These are phyloP conservation scores for Aramus guarauna DNA, from an alignment of 2,113 vertebrate genomes.

Conservation along the genomic window DNA sequence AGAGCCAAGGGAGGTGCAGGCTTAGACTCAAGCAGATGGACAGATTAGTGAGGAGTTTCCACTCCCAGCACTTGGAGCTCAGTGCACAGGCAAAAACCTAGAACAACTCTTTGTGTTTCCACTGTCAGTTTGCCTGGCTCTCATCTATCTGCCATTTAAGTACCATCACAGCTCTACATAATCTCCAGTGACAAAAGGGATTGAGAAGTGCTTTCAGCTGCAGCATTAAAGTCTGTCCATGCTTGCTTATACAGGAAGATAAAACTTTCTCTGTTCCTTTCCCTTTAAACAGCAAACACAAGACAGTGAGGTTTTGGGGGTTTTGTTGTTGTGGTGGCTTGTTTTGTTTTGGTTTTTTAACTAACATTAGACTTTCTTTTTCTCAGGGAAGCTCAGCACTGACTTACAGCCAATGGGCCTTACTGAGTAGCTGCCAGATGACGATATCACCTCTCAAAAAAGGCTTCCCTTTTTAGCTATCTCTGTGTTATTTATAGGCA, in stretches of 20 bases:
- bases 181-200: not conserved
- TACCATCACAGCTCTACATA: not conserved
- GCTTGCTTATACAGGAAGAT: not conserved
- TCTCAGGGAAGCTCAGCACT: not conserved
- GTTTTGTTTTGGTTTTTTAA: not conserved
- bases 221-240: not conserved
- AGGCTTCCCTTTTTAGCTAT: conserved; percentile 17
- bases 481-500: conserved; percentile 27
- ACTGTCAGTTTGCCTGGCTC: not conserved
- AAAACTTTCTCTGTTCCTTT: not conserved
- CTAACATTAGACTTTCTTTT: not conserved
- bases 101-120: rapidly evolving
- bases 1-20: not conserved
- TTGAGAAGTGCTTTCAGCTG: not conserved
- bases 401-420: not conserved
- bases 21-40: not conserved
- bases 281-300: not conserved
- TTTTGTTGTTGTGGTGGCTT: not conserved
- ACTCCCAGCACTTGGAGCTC: not conserved
- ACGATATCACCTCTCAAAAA: not conserved
- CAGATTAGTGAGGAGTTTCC: not conserved
- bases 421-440: not conserved
- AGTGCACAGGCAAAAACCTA: not conserved
- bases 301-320: not conserved
- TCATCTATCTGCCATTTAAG: not conserved